These are phyloP conservation scores for Oreochromis spilurus DNA, from an alignment of 2,113 vertebrate genomes.

Conservation along the genomic window DNA sequence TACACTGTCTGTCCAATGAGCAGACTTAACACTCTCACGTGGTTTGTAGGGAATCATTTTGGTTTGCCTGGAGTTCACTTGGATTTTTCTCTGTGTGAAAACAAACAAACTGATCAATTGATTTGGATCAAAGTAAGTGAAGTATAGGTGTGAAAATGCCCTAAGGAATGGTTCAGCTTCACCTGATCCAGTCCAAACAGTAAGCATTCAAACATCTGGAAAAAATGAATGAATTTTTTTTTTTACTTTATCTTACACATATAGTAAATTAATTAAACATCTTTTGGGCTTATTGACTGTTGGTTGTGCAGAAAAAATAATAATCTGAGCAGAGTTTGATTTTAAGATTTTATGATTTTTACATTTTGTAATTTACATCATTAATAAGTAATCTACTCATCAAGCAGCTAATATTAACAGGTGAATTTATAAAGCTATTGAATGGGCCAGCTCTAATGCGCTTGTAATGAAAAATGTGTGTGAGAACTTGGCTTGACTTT, in stretches of 20 bases:
- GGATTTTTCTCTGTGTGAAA: not conserved
- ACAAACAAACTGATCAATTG: not conserved
- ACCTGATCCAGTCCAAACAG: not conserved
- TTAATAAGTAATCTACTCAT: not conserved
- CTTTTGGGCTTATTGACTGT: not conserved
- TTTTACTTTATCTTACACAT: not conserved
- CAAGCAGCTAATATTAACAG: not conserved
- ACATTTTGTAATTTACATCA: not conserved
- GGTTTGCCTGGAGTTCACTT: not conserved
- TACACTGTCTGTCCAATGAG: not conserved
- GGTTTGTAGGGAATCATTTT: not conserved
- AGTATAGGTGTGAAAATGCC: not conserved
- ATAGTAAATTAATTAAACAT: not conserved
- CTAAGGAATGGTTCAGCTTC: not conserved
- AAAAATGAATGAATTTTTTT: not conserved
- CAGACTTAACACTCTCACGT: not conserved
- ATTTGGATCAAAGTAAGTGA: not conserved
- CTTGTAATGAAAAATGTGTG: not conserved
- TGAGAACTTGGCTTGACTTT: conserved; percentile 32
- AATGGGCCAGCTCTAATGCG: not conserved
- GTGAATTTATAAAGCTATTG: not conserved
- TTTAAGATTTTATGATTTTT: not conserved
- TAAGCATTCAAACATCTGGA: not conserved
- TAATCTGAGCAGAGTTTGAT: not conserved
- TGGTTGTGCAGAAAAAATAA: not conserved